These are phyloP conservation scores for Meda fulgida DNA, from an alignment of 2,797 vertebrate genomes.

Conservation along the genomic window DNA sequence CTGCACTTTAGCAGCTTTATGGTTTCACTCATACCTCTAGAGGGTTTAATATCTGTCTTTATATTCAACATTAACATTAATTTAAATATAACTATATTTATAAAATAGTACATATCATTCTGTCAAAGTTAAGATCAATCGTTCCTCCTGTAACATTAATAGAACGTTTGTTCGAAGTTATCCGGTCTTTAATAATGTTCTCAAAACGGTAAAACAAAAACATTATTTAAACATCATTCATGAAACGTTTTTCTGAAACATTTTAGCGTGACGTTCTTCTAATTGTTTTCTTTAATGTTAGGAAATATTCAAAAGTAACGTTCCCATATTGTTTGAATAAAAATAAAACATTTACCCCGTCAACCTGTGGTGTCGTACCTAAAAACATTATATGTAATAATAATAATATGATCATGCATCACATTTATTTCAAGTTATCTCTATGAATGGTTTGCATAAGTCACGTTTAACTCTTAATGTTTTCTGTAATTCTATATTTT, in stretches of 20 bases:
- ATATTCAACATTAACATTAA: neutral
- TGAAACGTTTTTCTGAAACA: too few species aligned
- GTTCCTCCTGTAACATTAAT: neutral
- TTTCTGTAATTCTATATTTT: neutral
- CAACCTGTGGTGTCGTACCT: neutral
- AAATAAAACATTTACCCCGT: neutral
- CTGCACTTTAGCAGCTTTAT: too few species aligned
- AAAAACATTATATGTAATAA: too few species aligned
- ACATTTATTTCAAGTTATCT: constrained; percentile 58
- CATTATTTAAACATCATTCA: too few species aligned
- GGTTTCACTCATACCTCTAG: too few species aligned
- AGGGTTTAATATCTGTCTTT: too few species aligned
- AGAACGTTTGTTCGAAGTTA: neutral
- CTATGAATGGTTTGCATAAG: constrained; percentile 51
- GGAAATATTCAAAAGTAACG: too few species aligned
- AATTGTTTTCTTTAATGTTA: neutral
- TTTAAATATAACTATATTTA: neutral
- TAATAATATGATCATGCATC: too few species aligned
- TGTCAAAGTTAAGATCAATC: neutral
- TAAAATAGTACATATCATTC: neutral
- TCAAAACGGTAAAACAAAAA: too few species aligned
- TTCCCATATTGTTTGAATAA: too few species aligned
- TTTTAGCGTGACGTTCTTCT: neutral
- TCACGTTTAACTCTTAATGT: constrained; percentile 47
- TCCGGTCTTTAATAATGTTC: neutral